These are phyloP conservation scores for Oscheius sp. DNA, from an alignment of 2,888 invertebrate genomes.

Conservation along the genomic window DNA sequence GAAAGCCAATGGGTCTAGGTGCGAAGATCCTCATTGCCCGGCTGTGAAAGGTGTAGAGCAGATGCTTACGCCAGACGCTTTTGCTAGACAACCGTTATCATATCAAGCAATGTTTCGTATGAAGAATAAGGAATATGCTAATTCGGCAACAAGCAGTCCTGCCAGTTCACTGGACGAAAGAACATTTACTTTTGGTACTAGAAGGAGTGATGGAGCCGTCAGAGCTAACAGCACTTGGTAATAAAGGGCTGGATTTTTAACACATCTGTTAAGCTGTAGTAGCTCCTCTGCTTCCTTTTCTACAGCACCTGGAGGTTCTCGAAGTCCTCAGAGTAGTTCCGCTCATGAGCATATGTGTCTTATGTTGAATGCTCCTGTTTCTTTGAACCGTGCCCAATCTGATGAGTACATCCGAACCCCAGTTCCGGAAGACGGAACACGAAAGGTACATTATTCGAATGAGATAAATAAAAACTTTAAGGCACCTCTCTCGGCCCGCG, in stretches of 20 bases:
- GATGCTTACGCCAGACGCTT: constrained; percentile 66
- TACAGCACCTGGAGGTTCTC: constrained; percentile 16
- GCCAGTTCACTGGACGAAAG: constrained; percentile 56
- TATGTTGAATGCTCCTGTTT: constrained; percentile 53
- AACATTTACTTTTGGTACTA: constrained; percentile 47
- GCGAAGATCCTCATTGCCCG: constrained; percentile 64
- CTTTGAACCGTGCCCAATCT: constrained; percentile 50
- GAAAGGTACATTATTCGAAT: constrained; percentile 20
- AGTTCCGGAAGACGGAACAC: constrained; percentile 35
- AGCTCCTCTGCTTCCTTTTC: constrained; percentile 16
- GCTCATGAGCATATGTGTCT: constrained; percentile 57
- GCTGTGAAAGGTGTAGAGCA: constrained; percentile 65
- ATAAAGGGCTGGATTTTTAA: neutral
- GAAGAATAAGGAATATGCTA: constrained; percentile 61
- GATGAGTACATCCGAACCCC: constrained; percentile 48
- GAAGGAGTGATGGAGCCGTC: constrained; percentile 20
- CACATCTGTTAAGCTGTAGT: neutral
- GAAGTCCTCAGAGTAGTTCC: constrained; percentile 40
- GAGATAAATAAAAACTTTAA: constrained; percentile 14
- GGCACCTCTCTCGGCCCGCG: constrained; percentile 52
- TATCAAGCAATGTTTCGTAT: constrained; percentile 67
- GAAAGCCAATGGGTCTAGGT: constrained; percentile 27
- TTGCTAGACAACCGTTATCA: constrained; percentile 66
- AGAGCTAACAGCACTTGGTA: constrained; percentile 27
- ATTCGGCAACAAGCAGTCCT: constrained; percentile 59